Conservation (phyloP, 2,113 vertebrate genomes). For the Syngnathus floridae region DNA sequence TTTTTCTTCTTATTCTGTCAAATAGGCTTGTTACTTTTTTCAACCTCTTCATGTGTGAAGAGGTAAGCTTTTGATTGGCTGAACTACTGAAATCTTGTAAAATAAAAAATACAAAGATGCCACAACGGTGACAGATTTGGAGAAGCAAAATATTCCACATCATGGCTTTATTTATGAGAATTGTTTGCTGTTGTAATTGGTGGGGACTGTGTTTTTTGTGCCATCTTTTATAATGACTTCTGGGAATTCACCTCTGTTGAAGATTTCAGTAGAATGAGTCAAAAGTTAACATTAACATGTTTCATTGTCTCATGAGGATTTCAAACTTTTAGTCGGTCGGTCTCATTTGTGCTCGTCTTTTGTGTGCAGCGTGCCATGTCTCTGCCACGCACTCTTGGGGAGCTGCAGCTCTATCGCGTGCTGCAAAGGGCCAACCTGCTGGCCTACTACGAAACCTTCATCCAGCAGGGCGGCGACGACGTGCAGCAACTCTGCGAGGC, state of each 20-base stretch:
- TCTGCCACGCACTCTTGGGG: constrained; percentile 91
- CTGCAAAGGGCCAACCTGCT: constrained; percentile 92
- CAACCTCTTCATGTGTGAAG: too few species aligned
- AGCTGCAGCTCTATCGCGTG: constrained; percentile 94
- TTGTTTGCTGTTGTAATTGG: neutral
- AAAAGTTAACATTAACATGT: constrained; percentile 1
- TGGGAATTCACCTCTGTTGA: neutral
- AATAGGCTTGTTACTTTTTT: too few species aligned
- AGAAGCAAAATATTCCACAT: neutral
- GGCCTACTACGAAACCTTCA: constrained; percentile 97
- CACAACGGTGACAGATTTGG: neutral
- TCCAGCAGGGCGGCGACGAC: constrained; percentile 97
- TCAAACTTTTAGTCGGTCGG: constrained; percentile 12
- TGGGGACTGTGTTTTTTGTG: neutral
- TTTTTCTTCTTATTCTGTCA: too few species aligned
- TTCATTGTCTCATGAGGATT: constrained; percentile 3
- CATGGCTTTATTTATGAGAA: neutral
- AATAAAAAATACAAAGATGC: neutral
- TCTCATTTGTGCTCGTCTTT: constrained; percentile 34
- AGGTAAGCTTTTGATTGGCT: neutral
- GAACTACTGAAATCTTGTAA: neutral
- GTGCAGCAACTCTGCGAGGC: constrained; percentile 97
- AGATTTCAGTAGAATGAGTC: neutral
- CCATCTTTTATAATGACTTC: neutral
- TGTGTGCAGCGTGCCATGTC: constrained; percentile 74